Evolutionary conservation across 2,113 vertebrate genomes (phyloP), one percentile per base, ranked within the genome.

Genomic region (Leptocoma aspasia): DNA sequence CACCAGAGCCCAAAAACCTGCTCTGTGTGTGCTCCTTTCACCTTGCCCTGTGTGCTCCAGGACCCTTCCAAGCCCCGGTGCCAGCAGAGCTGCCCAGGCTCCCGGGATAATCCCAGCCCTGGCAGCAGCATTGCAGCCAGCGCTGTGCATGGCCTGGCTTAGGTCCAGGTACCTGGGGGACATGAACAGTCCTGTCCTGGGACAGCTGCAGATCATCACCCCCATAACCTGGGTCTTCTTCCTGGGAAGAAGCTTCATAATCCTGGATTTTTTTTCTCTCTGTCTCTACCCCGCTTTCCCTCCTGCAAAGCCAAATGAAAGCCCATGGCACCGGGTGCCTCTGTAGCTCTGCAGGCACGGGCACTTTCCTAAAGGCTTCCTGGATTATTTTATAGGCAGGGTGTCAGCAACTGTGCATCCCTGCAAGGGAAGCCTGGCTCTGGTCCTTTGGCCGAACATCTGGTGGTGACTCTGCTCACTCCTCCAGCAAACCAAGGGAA

Each of bases 71-170:
- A 37, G 15, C 17, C 19, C 11, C 0, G 3, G 30, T 57, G 16
- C 24, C 1, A 1, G 47, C 7, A 2, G 41, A 70, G 68, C 39
- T 54, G 57, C 64, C 33, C 35, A 13, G 33, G 37, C 18, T 80
- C 26, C 63, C 0, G 0, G 52, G 15, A 20, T 0, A 27, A 37
- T 13, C 54, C 16, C 60, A 81, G 54, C 27, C 24, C 2, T 19
- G 3, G 54, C 1, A 5, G 4, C 0, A 0, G 44, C 53, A 26
- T 11, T 2, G 6, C 28, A 14, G 45, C 0, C 1, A 54, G 69
- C 0, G 2, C 11, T 10, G 27, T 10, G 24, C 65, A 8, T 5
- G 31, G 37, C 39, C 37, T 13, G 4, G 31, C 27, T 15, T 4
- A 26, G 11, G 7, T 2, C 50, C 49, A 42, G 53, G 30, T 10